phyloP scores from a whole-genome alignment of 1,140 invertebrate genomes.

The Elymnias hypermnestra region DNA sequence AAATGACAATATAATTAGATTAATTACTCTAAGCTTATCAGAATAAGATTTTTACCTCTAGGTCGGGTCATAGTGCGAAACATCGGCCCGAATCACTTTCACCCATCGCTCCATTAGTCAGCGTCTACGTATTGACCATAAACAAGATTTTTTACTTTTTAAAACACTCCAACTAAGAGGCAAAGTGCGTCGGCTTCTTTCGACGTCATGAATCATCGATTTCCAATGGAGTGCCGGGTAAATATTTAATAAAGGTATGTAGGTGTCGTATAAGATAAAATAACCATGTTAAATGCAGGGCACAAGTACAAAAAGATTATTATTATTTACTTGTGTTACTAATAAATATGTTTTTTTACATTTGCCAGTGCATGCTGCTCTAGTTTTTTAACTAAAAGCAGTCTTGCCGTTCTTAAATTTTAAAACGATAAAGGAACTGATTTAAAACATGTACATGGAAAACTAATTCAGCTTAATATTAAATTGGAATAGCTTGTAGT shows the following conservation, averaged over 20 bases:
- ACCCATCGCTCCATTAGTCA: constrained; percentile 41
- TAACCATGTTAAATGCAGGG: constrained; percentile 1
- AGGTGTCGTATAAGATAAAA: constrained; percentile 8
- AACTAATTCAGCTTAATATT: no score
- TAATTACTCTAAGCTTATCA: not conserved
- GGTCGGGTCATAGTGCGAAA: constrained; percentile 45
- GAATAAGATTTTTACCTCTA: constrained; percentile 12
- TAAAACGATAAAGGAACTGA: no score
- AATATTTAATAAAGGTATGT: constrained; percentile 13
- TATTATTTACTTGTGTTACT: constrained; percentile 1
- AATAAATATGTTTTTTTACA: not conserved
- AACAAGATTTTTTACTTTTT: constrained; percentile 36
- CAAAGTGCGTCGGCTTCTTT: constrained; percentile 9
- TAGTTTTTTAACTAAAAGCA: no score
- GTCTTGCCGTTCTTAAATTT: no score
- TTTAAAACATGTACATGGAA: no score
- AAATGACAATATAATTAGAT: no score
- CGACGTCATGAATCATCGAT: constrained; percentile 15
- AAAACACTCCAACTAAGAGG: constrained; percentile 8
- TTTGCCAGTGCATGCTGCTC: no score
- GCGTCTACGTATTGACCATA: constrained; percentile 43
- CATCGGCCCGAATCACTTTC: constrained; percentile 44
- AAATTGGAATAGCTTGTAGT: no score
- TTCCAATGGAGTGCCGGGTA: constrained; percentile 10
- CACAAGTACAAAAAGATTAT: no score